Evolutionary conservation across 1,140 invertebrate genomes (phyloP).

Genomic region (Hycleus cichorii): DNA sequence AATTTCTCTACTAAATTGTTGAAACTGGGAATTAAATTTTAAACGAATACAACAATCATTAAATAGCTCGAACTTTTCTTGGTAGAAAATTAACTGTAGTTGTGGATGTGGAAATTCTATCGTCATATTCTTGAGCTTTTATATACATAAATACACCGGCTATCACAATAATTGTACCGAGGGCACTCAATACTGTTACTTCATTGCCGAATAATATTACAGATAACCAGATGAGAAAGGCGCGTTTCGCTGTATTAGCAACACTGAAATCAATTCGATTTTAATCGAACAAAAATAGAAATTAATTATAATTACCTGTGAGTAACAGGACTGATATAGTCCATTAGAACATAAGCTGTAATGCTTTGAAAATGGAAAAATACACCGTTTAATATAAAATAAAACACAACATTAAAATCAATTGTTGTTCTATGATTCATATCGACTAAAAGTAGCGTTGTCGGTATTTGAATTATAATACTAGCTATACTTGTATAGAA

Average conservation of each 20-base stretch:
- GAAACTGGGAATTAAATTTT: too few species aligned
- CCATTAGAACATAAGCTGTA: slow-evolving; percentile 78
- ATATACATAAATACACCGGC: slow-evolving; percentile 74
- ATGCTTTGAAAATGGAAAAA: slow-evolving; percentile 86
- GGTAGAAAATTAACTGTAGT: slow-evolving; percentile 32
- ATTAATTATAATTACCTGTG: slow-evolving; percentile 57
- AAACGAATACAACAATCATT: not conserved
- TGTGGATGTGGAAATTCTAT: slow-evolving; percentile 24
- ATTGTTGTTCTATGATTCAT: slow-evolving; percentile 46
- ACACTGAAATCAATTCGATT: slow-evolving; percentile 54
- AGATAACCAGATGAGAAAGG: slow-evolving; percentile 77
- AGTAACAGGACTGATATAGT: slow-evolving; percentile 79
- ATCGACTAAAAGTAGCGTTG: slow-evolving; percentile 63
- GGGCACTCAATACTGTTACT: slow-evolving; percentile 66
- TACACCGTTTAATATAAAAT: slow-evolving; percentile 67
- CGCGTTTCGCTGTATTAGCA: slow-evolving; percentile 78
- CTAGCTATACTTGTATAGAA: slow-evolving; percentile 78
- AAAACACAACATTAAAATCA: slow-evolving; percentile 50
- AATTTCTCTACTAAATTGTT: too few species aligned
- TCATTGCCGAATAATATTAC: slow-evolving; percentile 74
- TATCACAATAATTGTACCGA: slow-evolving; percentile 70
- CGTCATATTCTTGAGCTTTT: slow-evolving; percentile 56
- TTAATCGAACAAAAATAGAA: not conserved
- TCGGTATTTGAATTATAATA: slow-evolving; percentile 72
- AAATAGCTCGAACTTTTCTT: slow-evolving; percentile 38